Evolutionary conservation across 2,797 vertebrate species (phyloP).

Genomic region (Melanotaenia parkinsoni): DNA sequence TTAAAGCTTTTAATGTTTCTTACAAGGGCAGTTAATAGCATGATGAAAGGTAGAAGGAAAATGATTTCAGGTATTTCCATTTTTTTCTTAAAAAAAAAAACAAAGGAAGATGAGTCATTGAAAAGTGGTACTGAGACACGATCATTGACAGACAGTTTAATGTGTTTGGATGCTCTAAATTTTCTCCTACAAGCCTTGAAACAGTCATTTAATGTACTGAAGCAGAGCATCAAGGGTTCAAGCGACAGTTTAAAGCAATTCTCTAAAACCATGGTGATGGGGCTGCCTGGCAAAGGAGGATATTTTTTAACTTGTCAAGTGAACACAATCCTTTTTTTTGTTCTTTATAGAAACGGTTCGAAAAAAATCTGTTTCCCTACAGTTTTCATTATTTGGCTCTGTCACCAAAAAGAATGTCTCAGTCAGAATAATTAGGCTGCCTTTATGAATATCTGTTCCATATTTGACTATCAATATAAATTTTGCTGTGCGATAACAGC

Average conservation of each 20-base stretch:
- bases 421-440: not conserved
- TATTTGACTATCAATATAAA: not conserved
- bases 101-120: constrained; percentile 1
- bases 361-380: not conserved
- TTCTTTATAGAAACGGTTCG: not conserved
- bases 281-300: not conserved
- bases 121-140: not conserved
- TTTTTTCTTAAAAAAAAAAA: not conserved
- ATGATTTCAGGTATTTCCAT: not conserved
- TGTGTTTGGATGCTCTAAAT: not conserved
- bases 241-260: not conserved
- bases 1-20: not conserved
- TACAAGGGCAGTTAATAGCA: constrained; percentile 8
- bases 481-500: not conserved
- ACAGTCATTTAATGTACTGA: not conserved
- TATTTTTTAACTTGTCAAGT: constrained; percentile 4
- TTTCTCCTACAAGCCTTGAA: not conserved
- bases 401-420: not conserved
- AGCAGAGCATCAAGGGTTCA: not conserved
- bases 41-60: constrained; percentile 24
- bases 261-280: not conserved
- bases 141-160: constrained; percentile 13
- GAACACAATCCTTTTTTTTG: not conserved
- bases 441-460: not conserved
- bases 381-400: not conserved